Conservation (phyloP, 2,113 vertebrate genomes). For the Engraulis encrasicolus region DNA sequence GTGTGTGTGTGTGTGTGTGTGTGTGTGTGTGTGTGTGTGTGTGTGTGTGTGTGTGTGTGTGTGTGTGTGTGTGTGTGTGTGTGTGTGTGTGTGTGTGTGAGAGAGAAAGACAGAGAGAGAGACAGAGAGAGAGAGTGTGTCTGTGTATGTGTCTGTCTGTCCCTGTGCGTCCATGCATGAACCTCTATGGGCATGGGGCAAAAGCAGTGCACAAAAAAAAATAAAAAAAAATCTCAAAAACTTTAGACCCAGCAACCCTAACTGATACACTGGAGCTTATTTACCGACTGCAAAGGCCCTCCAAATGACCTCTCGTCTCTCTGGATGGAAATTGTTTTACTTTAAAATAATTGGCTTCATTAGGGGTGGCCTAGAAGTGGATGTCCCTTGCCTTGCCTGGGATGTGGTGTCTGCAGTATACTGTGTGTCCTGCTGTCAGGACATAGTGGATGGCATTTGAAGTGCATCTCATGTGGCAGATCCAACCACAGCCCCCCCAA, state of each 20-base stretch:
- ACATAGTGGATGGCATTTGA: background rate
- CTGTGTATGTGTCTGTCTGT: too few species aligned
- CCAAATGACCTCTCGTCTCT: slow-evolving; percentile 29
- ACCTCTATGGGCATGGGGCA: background rate
- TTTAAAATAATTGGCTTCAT: slow-evolving; percentile 30
- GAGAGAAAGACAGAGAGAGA: too few species aligned
- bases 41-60: too few species aligned
- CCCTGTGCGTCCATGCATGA: too few species aligned
- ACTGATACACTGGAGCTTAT: background rate
- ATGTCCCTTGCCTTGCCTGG: background rate
- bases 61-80: too few species aligned
- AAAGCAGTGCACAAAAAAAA: background rate
- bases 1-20: too few species aligned
- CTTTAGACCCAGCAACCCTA: slow-evolving; percentile 19
- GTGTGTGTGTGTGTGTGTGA: too few species aligned
- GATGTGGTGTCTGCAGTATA: too few species aligned
- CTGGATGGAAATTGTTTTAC: slow-evolving; percentile 8
- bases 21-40: too few species aligned
- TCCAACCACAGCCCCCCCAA: too few species aligned
- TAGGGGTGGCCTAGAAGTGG: slow-evolving; percentile 19
- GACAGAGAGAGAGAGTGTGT: too few species aligned
- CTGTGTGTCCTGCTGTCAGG: background rate
- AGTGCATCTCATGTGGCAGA: background rate
- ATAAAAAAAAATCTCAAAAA: slow-evolving; percentile 15
- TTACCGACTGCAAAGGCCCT: slow-evolving; percentile 1